These are phyloP conservation scores for Echinarachnius parma DNA, from an alignment of 53 echinoderm and acorn worm species.

Conservation along the genomic window DNA sequence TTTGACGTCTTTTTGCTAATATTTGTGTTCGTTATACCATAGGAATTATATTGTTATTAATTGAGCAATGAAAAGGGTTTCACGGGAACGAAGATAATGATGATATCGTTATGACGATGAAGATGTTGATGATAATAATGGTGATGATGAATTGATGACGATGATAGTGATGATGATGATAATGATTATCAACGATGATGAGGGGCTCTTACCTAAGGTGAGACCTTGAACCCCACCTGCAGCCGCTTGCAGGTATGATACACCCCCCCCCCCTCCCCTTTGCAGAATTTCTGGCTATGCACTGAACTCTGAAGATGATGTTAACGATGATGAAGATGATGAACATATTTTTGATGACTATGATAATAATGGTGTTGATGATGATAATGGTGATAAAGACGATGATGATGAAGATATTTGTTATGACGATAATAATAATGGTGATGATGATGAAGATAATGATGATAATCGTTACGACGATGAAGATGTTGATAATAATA, in stretches of 20 bases:
- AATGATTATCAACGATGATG: neutral
- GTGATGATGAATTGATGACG: neutral
- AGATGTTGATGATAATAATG: neutral
- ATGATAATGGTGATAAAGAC: neutral
- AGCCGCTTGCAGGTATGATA: too few relatives aligned
- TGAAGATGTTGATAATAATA: too few relatives aligned
- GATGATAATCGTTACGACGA: too few relatives aligned
- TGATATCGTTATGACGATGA: too few relatives aligned
- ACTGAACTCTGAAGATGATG: too few relatives aligned
- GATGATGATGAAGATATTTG: slow-evolving; percentile 2
- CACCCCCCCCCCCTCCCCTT: too few relatives aligned
- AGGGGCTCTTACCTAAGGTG: neutral
- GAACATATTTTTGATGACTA: neutral
- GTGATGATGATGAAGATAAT: too few relatives aligned
- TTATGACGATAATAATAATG: too few relatives aligned
- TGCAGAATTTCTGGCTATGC: too few relatives aligned
- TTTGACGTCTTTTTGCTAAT: neutral
- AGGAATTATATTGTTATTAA: neutral
- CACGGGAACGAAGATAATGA: too few relatives aligned
- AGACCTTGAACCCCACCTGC: too few relatives aligned
- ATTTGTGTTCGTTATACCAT: neutral
- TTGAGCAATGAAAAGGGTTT: neutral
- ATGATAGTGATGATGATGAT: neutral
- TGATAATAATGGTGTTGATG: neutral
- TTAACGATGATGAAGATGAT: neutral